These are phyloP conservation scores for Podargus strigoides DNA, from an alignment of 2,797 vertebrate species.

Conservation along the genomic window DNA sequence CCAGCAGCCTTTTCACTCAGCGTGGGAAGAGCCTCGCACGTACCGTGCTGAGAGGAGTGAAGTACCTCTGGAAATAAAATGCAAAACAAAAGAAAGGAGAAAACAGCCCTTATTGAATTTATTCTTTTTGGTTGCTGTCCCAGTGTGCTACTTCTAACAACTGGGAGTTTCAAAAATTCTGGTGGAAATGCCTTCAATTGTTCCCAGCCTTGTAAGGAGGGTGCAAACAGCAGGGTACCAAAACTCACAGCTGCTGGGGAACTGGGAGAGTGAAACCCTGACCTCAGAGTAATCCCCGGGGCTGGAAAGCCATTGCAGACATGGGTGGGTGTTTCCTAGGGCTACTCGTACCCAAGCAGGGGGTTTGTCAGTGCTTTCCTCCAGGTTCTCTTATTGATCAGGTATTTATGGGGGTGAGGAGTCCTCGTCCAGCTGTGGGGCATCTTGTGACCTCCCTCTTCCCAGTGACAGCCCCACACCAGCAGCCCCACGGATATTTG, in stretches of 20 bases:
- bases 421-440: neutral
- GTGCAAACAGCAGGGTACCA: neutral
- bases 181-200: neutral
- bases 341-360: rapidly evolving
- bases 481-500: rapidly evolving
- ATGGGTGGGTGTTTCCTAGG: neutral
- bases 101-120: neutral
- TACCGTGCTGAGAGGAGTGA: neutral
- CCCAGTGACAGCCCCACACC: neutral
- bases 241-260: neutral
- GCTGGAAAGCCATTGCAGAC: neutral
- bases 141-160: neutral
- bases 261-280: neutral
- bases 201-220: neutral
- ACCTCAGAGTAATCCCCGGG: neutral
- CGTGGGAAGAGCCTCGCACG: rapidly evolving
- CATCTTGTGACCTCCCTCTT: neutral
- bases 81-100: neutral
- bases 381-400: too few species aligned
- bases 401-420: neutral
- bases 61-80: neutral
- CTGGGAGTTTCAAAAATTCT: neutral
- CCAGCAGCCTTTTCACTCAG: neutral
- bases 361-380: neutral
- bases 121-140: neutral